Evolutionary conservation across 2,113 vertebrate genomes (phyloP).

Genomic region (Balaeniceps rex): DNA sequence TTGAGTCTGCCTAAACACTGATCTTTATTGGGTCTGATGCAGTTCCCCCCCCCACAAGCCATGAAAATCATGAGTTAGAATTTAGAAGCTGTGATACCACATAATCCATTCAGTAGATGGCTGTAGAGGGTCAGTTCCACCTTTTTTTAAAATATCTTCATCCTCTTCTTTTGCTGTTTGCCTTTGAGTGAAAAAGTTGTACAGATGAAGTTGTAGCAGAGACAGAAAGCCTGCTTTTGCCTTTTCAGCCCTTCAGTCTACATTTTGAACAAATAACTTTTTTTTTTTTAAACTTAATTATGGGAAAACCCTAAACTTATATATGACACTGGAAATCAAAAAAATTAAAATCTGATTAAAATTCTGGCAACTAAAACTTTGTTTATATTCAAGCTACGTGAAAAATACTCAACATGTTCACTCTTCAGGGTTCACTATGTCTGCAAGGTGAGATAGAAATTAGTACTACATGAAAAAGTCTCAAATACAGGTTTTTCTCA

Average conservation of each 20-base stretch:
- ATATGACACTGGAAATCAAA: not conserved
- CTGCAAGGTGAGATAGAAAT: not conserved
- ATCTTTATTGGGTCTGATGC: not conserved
- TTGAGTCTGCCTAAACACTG: not conserved
- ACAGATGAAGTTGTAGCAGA: not conserved
- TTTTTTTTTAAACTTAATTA: not conserved
- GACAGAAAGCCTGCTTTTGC: not conserved
- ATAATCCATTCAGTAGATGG: not conserved
- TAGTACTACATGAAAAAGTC: not conserved
- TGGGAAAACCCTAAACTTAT: not conserved
- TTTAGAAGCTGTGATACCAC: not conserved
- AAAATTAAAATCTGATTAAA: not conserved
- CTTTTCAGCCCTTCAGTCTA: not conserved
- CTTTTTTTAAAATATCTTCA: not conserved
- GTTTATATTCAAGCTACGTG: not conserved
- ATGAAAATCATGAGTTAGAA: not conserved
- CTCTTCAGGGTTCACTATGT: not conserved
- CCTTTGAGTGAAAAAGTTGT: not conserved
- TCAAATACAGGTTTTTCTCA: not conserved
- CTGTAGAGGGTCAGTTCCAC: not conserved
- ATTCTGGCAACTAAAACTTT: not conserved
- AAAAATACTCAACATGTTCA: not conserved
- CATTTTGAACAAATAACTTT: not conserved
- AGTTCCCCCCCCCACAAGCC: not conserved
- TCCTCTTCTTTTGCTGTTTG: not conserved